phyloP scores from a whole-genome alignment of 2,888 invertebrate species.

The Dasypolia templi region DNA sequence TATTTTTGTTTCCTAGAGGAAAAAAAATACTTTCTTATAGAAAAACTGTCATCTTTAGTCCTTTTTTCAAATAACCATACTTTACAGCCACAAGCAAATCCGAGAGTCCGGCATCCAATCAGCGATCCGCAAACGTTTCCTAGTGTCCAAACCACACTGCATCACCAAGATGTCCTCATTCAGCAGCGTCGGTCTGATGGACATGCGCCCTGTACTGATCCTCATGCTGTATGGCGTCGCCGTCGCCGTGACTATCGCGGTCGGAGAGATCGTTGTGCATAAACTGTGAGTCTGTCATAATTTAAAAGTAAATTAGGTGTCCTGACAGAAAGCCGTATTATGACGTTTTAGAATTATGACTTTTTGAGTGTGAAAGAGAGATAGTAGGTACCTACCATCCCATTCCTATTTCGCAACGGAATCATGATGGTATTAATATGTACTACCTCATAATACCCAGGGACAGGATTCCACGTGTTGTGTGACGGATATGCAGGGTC shows the following conservation, averaged over 20 bases:
- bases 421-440: neutral
- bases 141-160: constrained; percentile 78
- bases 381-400: neutral
- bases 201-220: constrained; percentile 84
- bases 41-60: neutral
- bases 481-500: neutral
- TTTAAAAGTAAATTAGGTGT: no score
- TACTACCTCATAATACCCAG: neutral
- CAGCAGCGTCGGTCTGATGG: constrained; percentile 86
- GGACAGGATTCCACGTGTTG: neutral
- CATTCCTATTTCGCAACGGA: neutral
- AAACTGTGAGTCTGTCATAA: constrained; percentile 71
- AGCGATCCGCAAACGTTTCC: constrained; percentile 72
- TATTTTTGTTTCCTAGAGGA: no score
- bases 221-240: constrained; percentile 83
- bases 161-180: constrained; percentile 77
- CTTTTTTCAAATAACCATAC: neutral
- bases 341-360: neutral
- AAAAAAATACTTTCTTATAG: neutral
- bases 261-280: constrained; percentile 71
- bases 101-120: constrained; percentile 90
- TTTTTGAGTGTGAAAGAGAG: neutral
- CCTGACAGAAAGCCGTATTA: neutral
- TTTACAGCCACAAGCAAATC: constrained; percentile 86
- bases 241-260: constrained; percentile 71